Conservation (phyloP, 1,140 invertebrate genomes). For the Odontomachus brunneus region DNA sequence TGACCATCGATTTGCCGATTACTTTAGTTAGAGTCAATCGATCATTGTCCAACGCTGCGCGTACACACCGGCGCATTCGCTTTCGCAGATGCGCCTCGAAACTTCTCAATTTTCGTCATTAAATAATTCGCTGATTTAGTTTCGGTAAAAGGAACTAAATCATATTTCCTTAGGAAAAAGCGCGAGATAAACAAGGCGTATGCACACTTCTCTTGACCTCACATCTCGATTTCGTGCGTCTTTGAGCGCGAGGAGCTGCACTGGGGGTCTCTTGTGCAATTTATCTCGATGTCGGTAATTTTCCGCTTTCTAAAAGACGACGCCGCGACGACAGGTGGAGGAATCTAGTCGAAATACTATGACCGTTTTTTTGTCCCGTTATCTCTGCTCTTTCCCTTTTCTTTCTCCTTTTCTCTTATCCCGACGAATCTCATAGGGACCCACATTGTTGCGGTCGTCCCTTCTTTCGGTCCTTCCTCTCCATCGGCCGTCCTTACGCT, state of each 20-base stretch:
- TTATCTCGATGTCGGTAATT: conserved; percentile 10
- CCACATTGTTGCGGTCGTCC: not conserved
- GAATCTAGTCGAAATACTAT: not conserved
- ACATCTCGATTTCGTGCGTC: conserved; percentile 1
- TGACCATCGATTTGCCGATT: no score
- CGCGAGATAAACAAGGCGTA: not conserved
- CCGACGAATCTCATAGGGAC: not conserved
- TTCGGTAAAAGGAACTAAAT: not conserved
- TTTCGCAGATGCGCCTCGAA: not conserved
- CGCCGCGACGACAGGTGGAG: not conserved
- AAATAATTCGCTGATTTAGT: not conserved
- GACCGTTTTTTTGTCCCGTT: conserved; percentile 14
- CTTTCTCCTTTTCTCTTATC: not conserved
- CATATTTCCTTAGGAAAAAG: not conserved
- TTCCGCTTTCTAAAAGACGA: conserved; percentile 12
- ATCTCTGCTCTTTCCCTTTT: not conserved
- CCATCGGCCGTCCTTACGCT: not conserved
- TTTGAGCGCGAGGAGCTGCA: not conserved
- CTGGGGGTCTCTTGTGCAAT: not conserved
- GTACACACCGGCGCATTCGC: no score
- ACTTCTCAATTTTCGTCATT: not conserved
- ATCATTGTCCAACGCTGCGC: no score
- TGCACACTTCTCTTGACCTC: not conserved
- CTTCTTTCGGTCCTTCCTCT: conserved; percentile 3
- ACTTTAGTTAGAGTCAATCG: no score